Evolutionary conservation across 2,113 vertebrate species (phyloP), one percentile per base, ranked within the genome.

Genomic region (Cyanoliseus patagonus): DNA sequence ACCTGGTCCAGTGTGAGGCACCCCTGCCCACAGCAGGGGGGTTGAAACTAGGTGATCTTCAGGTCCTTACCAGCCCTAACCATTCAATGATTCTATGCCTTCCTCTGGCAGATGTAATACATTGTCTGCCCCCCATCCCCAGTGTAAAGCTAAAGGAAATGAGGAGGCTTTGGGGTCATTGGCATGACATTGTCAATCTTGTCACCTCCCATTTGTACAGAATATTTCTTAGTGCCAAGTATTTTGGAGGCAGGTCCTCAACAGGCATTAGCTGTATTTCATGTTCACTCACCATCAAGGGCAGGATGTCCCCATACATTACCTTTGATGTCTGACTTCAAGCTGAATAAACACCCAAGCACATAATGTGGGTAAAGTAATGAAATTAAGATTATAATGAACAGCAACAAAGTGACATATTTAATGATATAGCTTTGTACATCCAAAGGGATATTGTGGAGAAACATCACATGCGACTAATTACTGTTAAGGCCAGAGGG

Each of bases 351-450:
- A 91, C 73, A 82, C 28, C 24, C 37, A 85, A 59, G 31, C 15
- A 17, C 55, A 47, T 37, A 62, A 52, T 30, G 5, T 73, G 15
- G 8, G 11, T 22, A 77, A n/a, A 86, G 37, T 30, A 83, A 55
- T 57, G 79, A 79, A 85, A 95, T 82, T 28, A 72, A 64, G 51
- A 82, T 27, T 62, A 25, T 72, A 41, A 82, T 39, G 44, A 69
- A 46, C 49, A 83, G 37, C 78, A 30, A 83, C 55, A 66, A 68
- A 95, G 41, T 51, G 41, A 85, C 59, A 63, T 83, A 17, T 63
- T 78, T 83, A 69, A 66, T 0, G 0, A 47, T 19, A 35, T 1
- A 9, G 11, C 16, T 68, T 41, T 4, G 2, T 69, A 67, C 51
- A 63, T 74, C 19, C 76, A 68, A 23, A 0, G 3, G 24, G n/a